A percentile compares a stretch with the other conserved stretches of the same genome.
Conservation (phyloP, 2,113 vertebrate genomes). For the Neolamprologus kungweensis region DNA sequence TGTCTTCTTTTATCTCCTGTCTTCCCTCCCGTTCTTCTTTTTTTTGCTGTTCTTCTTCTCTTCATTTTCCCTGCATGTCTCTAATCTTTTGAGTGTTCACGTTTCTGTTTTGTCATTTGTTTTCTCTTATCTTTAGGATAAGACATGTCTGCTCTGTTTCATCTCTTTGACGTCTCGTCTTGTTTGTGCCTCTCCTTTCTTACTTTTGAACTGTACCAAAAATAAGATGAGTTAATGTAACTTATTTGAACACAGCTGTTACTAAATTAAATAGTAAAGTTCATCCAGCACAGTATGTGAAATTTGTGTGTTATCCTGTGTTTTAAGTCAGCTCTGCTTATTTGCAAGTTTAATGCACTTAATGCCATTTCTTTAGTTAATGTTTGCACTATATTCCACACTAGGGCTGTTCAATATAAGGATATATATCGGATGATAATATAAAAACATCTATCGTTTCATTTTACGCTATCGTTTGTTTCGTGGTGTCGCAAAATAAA, state of each 20-base stretch:
- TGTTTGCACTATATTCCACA: not conserved
- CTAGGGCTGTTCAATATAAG: fast-evolving
- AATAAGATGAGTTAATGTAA: not conserved
- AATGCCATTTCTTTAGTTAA: not conserved
- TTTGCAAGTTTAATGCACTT: not conserved
- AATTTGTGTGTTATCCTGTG: not conserved
- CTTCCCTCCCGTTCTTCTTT: not conserved
- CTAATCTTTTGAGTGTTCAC: not conserved
- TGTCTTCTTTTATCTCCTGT: not conserved
- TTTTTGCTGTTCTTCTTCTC: not conserved
- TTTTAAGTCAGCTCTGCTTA: not conserved
- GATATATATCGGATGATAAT: not conserved
- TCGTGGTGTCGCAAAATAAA: not conserved
- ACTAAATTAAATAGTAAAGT: not conserved
- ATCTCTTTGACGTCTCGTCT: not conserved
- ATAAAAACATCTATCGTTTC: fast-evolving
- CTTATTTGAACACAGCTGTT: not conserved
- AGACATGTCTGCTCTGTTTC: not conserved
- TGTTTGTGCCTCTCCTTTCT: not conserved
- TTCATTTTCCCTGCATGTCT: not conserved
- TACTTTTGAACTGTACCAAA: not conserved
- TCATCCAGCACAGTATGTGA: not conserved
- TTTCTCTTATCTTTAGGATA: not conserved
- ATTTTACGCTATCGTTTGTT: not conserved
- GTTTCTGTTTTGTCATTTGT: not conserved